Conservation (phyloP, 2,888 invertebrate genomes). For the Clepsis dumicolana region DNA sequence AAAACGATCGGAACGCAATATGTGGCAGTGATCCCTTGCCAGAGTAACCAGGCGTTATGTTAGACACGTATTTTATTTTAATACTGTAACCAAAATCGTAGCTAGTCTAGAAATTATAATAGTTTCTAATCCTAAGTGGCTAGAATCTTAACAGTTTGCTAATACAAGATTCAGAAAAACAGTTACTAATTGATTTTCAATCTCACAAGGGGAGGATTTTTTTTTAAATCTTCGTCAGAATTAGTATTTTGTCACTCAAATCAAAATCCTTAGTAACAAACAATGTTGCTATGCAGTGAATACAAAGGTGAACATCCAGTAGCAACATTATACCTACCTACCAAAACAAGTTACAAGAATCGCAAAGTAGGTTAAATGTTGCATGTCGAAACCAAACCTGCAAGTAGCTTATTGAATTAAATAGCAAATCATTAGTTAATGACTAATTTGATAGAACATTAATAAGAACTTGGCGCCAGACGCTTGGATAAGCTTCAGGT, state of each 20-base stretch:
- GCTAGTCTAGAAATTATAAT: too few species aligned
- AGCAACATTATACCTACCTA: background rate
- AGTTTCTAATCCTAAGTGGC: too few species aligned
- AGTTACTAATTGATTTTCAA: too few species aligned
- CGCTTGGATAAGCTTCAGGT: slow-evolving; percentile 47
- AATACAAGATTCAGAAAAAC: too few species aligned
- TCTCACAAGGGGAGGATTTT: too few species aligned
- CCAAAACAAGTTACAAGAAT: slow-evolving; percentile 1
- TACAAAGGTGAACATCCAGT: background rate
- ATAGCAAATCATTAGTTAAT: slow-evolving; percentile 28
- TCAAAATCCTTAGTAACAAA: background rate
- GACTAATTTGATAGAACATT: slow-evolving; percentile 31
- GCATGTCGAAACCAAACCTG: slow-evolving; percentile 16
- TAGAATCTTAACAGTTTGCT: too few species aligned
- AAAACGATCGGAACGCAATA: background rate
- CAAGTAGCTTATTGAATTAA: slow-evolving; percentile 29
- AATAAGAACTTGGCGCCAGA: slow-evolving; percentile 46
- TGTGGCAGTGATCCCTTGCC: background rate
- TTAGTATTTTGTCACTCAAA: too few species aligned
- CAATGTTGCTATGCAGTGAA: background rate
- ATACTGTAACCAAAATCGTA: too few species aligned
- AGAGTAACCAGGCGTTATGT: too few species aligned
- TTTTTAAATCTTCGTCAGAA: too few species aligned
- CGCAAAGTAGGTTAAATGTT: slow-evolving; percentile 29
- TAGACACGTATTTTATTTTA: too few species aligned